Conservation (phyloP, 2,888 invertebrate genomes). For the Apocheima hispidaria region DNA sequence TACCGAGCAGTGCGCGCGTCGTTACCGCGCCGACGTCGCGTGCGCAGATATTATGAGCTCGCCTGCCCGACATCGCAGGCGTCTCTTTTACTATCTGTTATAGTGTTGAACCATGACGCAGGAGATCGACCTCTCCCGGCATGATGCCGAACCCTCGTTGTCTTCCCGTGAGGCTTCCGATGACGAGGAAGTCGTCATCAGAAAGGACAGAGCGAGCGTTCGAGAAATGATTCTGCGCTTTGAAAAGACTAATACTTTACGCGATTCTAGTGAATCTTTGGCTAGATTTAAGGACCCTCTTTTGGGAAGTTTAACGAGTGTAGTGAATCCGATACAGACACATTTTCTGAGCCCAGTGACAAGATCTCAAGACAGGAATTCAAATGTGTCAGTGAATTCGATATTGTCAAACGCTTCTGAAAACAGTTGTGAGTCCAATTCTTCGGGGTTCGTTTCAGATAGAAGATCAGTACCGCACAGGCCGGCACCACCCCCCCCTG, state of each 20-base stretch:
- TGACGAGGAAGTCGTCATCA: slow-evolving; percentile 71
- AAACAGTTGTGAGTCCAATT: slow-evolving; percentile 79
- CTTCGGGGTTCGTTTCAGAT: slow-evolving; percentile 81
- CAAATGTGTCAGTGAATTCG: slow-evolving; percentile 82
- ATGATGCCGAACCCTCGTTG: slow-evolving; percentile 67
- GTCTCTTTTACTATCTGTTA: slow-evolving; percentile 65
- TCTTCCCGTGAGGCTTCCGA: slow-evolving; percentile 68
- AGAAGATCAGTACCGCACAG: slow-evolving; percentile 77
- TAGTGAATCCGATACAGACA: slow-evolving; percentile 73
- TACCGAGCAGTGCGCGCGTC: slow-evolving; percentile 69
- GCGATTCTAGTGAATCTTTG: slow-evolving; percentile 73
- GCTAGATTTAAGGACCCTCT: slow-evolving; percentile 67
- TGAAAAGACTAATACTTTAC: slow-evolving; percentile 68
- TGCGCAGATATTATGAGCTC: slow-evolving; percentile 70
- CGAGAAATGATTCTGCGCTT: slow-evolving; percentile 80
- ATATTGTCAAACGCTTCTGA: slow-evolving; percentile 80
- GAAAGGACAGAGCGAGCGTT: slow-evolving; percentile 72
- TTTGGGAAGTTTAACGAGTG: slow-evolving; percentile 75
- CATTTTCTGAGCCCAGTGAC: slow-evolving; percentile 74
- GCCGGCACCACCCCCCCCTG: slow-evolving; percentile 81
- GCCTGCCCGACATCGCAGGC: slow-evolving; percentile 62
- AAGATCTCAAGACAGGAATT: slow-evolving; percentile 76
- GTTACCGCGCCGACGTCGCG: slow-evolving; percentile 61
- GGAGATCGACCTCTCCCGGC: slow-evolving; percentile 68
- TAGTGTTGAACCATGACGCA: slow-evolving; percentile 73